Evolutionary conservation across 2,113 vertebrate species (phyloP).

Genomic region (Rissa tridactyla): DNA sequence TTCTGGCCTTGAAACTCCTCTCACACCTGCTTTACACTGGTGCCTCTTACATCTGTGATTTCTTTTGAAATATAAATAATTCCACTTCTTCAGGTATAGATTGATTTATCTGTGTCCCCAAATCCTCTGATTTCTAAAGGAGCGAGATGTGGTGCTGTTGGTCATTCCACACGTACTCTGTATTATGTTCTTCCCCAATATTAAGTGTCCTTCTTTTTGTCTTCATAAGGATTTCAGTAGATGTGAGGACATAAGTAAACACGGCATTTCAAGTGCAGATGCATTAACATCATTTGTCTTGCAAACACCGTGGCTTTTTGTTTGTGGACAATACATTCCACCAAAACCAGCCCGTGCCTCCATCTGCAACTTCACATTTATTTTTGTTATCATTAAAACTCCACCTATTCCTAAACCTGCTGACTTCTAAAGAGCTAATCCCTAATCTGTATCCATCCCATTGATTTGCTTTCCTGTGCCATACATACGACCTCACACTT

Average conservation of each 20-base stretch:
- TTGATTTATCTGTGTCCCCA: neutral
- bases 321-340: neutral
- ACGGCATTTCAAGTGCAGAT: neutral
- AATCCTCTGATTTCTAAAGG: neutral
- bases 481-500: neutral
- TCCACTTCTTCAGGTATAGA: neutral
- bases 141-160: neutral
- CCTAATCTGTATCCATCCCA: neutral
- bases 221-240: neutral
- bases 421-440: neutral
- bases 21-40: neutral
- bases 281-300: accelerated
- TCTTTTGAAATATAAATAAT: neutral
- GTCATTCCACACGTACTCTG: neutral
- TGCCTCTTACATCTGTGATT: neutral
- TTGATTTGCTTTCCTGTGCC: neutral
- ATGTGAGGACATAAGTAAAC: neutral
- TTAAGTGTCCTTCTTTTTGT: neutral
- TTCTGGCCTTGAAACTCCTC: neutral
- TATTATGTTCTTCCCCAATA: neutral
- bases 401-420: neutral
- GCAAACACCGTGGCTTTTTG: neutral
- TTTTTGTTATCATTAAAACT: neutral
- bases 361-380: neutral
- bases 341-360: neutral